Percentiles rank a stretch among this genome's conserved stretches.
These are phyloP conservation scores for Stictocephala bisonia DNA, from an alignment of 2,888 invertebrate genomes.

Conservation along the genomic window DNA sequence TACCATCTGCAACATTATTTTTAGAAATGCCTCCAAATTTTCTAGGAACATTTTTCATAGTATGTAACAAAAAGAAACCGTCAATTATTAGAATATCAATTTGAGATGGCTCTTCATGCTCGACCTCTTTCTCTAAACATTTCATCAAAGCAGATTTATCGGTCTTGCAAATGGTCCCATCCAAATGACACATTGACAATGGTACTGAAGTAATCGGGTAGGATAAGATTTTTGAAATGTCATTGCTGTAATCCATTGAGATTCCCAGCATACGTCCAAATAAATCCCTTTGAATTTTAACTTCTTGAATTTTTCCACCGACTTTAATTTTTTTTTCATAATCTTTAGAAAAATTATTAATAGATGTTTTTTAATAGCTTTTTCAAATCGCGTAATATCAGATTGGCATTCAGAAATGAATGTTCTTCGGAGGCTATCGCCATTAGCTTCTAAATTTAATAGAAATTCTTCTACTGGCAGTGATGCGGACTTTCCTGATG, in stretches of 20 bases:
- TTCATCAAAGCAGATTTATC: constrained; percentile 12
- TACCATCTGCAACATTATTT: constrained; percentile 58
- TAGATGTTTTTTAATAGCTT: constrained; percentile 11
- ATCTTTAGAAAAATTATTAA: not conserved
- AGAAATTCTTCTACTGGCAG: constrained; percentile 59
- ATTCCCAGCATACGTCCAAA: constrained; percentile 8
- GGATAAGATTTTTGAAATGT: constrained; percentile 1
- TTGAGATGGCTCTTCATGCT: constrained; percentile 48
- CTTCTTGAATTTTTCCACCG: constrained; percentile 7
- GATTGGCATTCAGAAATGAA: constrained; percentile 33
- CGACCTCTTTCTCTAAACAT: constrained; percentile 1
- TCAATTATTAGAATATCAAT: constrained; percentile 60
- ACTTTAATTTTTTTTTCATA: not conserved
- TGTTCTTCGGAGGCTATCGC: too few relatives aligned
- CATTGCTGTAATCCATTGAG: not conserved
- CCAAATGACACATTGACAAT: constrained; percentile 22
- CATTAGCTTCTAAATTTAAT: too few relatives aligned
- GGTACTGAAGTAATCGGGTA: not conserved
- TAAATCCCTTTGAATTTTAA: constrained; percentile 17
- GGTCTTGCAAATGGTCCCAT: too few relatives aligned
- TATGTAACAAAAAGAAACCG: constrained; percentile 61
- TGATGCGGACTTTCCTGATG: constrained; percentile 61
- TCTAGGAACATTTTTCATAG: constrained; percentile 59
- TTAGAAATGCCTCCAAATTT: constrained; percentile 60
- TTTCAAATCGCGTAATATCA: not conserved